Conservation (phyloP, 2,113 vertebrate species). For the Solea senegalensis region DNA sequence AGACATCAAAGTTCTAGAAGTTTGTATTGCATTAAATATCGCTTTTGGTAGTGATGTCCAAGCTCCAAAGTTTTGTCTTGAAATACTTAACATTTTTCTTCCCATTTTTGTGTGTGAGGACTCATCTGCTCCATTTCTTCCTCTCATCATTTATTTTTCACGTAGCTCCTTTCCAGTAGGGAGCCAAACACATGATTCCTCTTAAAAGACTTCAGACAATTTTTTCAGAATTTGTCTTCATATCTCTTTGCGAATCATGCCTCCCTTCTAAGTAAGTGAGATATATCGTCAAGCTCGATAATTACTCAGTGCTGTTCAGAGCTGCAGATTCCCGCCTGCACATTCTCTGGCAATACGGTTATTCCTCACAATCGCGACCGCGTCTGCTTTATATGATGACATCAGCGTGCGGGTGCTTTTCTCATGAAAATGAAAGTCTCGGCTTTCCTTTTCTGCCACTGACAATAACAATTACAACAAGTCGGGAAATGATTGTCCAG, state of each 20-base stretch:
- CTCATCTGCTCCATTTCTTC: too few species aligned
- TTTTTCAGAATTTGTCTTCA: constrained; percentile 27
- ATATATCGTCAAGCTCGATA: constrained; percentile 26
- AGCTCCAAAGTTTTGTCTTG: neutral
- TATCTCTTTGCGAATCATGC: constrained; percentile 22
- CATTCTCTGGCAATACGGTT: constrained; percentile 57
- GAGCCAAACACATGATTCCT: constrained; percentile 28
- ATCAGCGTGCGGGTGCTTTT: constrained; percentile 41
- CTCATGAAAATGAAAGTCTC: constrained; percentile 29
- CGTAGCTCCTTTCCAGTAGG: neutral
- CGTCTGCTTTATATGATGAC: constrained; percentile 53
- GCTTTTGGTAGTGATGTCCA: neutral
- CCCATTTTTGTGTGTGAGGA: too few species aligned
- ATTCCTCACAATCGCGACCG: constrained; percentile 8
- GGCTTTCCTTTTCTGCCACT: neutral
- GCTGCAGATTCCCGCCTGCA: constrained; percentile 39
- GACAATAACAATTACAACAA: constrained; percentile 22
- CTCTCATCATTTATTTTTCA: too few species aligned
- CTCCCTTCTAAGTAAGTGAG: constrained; percentile 55
- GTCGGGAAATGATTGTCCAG: neutral
- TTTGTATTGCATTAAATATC: neutral
- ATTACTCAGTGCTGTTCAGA: neutral
- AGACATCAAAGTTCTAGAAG: neutral
- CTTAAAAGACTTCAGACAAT: constrained; percentile 15
- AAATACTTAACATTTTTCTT: neutral